Conservation (phyloP, 2,797 vertebrate species). For the Gastrophryne carolinensis region DNA sequence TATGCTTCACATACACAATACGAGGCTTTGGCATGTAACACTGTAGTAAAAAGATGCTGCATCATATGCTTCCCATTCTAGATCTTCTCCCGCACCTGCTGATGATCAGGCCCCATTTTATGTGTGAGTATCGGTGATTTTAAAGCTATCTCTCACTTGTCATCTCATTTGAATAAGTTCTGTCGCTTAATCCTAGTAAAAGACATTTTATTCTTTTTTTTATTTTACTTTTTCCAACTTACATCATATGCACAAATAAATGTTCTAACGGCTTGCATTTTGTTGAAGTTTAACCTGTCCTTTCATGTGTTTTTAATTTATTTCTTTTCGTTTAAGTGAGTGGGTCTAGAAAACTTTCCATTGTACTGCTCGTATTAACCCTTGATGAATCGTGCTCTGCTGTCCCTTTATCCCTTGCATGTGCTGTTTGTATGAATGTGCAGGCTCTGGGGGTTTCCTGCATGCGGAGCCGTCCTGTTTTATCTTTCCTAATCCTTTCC, state of each 20-base stretch:
- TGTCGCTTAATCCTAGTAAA: constrained; percentile 64
- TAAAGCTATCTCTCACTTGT: constrained; percentile 69
- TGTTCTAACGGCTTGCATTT: constrained; percentile 60
- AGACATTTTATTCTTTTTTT: constrained; percentile 47
- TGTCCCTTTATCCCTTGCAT: not conserved
- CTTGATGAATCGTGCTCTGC: not conserved
- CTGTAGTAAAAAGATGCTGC: constrained; percentile 82
- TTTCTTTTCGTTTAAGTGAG: not conserved
- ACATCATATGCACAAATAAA: not conserved
- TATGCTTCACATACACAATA: constrained; percentile 69
- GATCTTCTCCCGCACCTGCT: constrained; percentile 92
- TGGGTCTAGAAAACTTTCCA: not conserved
- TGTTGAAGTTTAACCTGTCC: constrained; percentile 47
- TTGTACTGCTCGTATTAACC: constrained; percentile 8
- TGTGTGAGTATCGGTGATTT: constrained; percentile 94
- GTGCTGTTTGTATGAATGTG: not conserved
- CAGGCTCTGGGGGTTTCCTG: not conserved
- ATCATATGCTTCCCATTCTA: constrained; percentile 89
- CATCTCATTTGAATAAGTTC: constrained; percentile 62
- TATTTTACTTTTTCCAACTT: not conserved
- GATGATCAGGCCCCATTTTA: constrained; percentile 92
- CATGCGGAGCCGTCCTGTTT: constrained; percentile 12
- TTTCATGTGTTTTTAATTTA: constrained; percentile 47
- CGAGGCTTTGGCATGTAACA: constrained; percentile 76
- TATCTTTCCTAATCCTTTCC: not conserved